Base-by-base conservation (phyloP, 2,888 invertebrate genomes). In the Oasisia sp. region DNA sequence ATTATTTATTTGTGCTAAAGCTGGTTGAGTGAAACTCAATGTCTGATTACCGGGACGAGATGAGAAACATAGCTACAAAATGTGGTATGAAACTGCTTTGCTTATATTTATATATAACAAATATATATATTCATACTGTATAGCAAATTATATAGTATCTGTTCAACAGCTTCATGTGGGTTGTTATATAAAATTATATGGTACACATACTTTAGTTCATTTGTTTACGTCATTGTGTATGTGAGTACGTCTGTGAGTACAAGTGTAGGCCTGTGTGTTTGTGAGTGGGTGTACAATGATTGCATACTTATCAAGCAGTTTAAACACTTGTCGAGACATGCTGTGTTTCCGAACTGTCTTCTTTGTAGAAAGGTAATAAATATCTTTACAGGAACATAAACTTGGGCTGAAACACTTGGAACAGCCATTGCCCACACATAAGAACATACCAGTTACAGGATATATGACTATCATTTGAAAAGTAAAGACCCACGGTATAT, bases 121-220 rank as follows among this genome's bases (percentile, higher is more conserved):
- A 50, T 50, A 56, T 74, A 74, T 27, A 7, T 74, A 56, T 74
- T 27, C 27, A 74, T 74, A 74, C 74, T 27, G 74, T 74, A 74
- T 74, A 74, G 7, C 19, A 27, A 27, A 74, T 74, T 7, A 14
- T 90, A 27, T 38, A 32, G 38, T 38, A 38, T 38, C 38, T 38
- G 38, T 38, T 38, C 38, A 90, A 90, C 44, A 38, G 19, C 44
- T 27, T 90, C 14, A 3, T 19, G 32, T 90, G 19, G 19, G 27
- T 90, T 38, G 32, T 38, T 90, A 90, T 32, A 90, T 90, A 90
- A 38, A 90, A 38, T 38, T 32, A 90, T 90, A 27, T 90, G 44
- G 32, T 90, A 90, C 90, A 38, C 90, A 38, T 90, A 38, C 3
- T 32, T 7, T 90, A 89, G 32, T 32, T 89, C 89, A 32, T 89